A percentile compares a stretch with the other conserved stretches of the same genome.
These are phyloP conservation scores for Cynoglossus semilaevis DNA, from an alignment of 2,113 vertebrate species.

Conservation along the genomic window DNA sequence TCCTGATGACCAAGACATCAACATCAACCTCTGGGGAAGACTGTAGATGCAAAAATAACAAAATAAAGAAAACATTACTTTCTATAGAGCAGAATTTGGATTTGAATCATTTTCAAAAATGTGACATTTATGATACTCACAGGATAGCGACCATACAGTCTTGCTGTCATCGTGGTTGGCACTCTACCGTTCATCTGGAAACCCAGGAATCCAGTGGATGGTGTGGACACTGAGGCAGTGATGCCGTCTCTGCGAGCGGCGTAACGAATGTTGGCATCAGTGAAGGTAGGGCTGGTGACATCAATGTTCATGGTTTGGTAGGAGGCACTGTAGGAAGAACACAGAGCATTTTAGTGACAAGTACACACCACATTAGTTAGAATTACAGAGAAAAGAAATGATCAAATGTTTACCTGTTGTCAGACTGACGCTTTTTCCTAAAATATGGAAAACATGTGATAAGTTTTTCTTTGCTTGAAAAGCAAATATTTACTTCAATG, in stretches of 20 bases:
- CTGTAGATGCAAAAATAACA: constrained; percentile 67
- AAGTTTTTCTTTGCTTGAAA: background rate
- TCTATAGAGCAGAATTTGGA: background rate
- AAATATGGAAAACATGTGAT: constrained; percentile 16
- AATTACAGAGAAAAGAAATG: background rate
- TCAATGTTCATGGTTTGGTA: constrained; percentile 69
- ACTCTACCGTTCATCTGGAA: constrained; percentile 53
- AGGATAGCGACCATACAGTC: constrained; percentile 77
- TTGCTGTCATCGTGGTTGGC: constrained; percentile 58
- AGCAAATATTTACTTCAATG: background rate
- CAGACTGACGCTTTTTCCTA: constrained; percentile 43
- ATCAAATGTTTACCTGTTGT: constrained; percentile 42
- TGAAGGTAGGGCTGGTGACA: constrained; percentile 83
- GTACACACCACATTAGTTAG: background rate
- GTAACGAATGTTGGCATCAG: constrained; percentile 73
- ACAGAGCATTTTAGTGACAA: constrained; percentile 4
- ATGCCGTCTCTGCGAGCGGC: constrained; percentile 43
- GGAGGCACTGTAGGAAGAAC: constrained; percentile 62
- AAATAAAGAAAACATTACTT: background rate
- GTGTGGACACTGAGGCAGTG: constrained; percentile 72
- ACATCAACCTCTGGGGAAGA: constrained; percentile 78
- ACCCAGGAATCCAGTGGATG: constrained; percentile 79
- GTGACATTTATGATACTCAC: constrained; percentile 68
- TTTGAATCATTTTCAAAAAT: background rate
- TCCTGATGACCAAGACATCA: constrained; percentile 76